These are phyloP conservation scores for Dufourea novaeangliae DNA, from an alignment of 1,140 invertebrate genomes.

Conservation along the genomic window DNA sequence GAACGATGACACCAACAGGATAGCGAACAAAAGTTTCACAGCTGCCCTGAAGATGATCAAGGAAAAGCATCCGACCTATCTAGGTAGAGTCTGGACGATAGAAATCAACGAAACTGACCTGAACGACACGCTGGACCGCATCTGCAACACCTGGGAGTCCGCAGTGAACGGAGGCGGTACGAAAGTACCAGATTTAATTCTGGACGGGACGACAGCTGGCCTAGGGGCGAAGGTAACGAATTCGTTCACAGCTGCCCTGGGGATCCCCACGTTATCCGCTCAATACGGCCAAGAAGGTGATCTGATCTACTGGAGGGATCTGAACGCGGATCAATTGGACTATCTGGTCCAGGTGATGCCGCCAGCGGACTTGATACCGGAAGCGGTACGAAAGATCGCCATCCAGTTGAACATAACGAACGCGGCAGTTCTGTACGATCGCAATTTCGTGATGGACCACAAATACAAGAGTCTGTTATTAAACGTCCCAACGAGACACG, in stretches of 20 bases:
- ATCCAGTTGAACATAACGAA: slow-evolving; percentile 92
- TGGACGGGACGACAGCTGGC: slow-evolving; percentile 90
- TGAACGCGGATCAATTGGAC: slow-evolving; percentile 85
- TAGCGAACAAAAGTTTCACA: slow-evolving; percentile 73
- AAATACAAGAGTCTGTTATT: slow-evolving; percentile 94
- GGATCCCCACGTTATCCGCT: slow-evolving; percentile 90
- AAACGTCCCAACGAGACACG: slow-evolving; percentile 93
- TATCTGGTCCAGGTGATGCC: slow-evolving; percentile 88
- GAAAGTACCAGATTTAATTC: slow-evolving; percentile 87
- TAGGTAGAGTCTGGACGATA: slow-evolving; percentile 70
- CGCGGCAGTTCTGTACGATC: slow-evolving; percentile 94
- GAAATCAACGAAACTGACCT: slow-evolving; percentile 69
- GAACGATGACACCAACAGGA: slow-evolving; percentile 70
- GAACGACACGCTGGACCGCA: slow-evolving; percentile 59
- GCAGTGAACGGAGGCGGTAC: slow-evolving; percentile 70
- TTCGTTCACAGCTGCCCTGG: slow-evolving; percentile 89
- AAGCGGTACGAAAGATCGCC: slow-evolving; percentile 90
- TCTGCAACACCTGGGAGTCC: slow-evolving; percentile 72
- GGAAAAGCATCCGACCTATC: slow-evolving; percentile 63
- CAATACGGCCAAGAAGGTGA: slow-evolving; percentile 92
- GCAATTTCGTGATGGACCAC: slow-evolving; percentile 94
- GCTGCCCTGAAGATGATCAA: slow-evolving; percentile 69
- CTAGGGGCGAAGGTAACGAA: slow-evolving; percentile 91
- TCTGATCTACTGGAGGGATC: slow-evolving; percentile 89
- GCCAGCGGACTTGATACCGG: slow-evolving; percentile 91